These are phyloP conservation scores for Epiblema foenella DNA, from an alignment of 2,888 invertebrate species.

Conservation along the genomic window DNA sequence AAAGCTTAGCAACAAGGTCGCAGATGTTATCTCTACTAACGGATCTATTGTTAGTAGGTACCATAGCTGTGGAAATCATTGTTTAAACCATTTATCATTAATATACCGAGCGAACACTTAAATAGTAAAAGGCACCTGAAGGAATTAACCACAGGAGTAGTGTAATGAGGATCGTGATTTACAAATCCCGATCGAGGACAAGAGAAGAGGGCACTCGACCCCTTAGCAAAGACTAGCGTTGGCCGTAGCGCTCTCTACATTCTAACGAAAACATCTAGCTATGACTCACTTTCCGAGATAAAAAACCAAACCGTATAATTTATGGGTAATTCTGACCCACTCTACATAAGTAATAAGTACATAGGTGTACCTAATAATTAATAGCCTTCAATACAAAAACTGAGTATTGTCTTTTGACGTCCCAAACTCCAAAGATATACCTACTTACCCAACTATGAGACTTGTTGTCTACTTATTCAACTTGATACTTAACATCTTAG, in stretches of 20 bases:
- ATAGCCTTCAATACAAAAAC: background rate
- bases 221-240: constrained; percentile 51
- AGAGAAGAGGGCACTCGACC: constrained; percentile 74
- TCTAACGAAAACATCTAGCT: constrained; percentile 52
- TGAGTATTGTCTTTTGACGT: background rate
- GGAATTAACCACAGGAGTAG: constrained; percentile 5
- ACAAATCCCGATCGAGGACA: constrained; percentile 71
- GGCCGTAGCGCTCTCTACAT: constrained; percentile 54
- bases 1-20: too few relatives aligned
- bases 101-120: background rate
- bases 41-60: too few relatives aligned
- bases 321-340: background rate
- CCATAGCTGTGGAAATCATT: too few relatives aligned
- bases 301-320: background rate
- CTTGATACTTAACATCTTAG: too few relatives aligned
- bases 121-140: background rate
- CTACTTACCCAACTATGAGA: too few relatives aligned
- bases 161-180: constrained; percentile 47
- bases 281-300: constrained; percentile 44
- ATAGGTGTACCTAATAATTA: background rate
- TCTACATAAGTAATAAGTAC: too few relatives aligned
- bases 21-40: too few relatives aligned
- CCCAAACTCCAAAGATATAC: too few relatives aligned
- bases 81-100: background rate
- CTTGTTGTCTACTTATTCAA: too few relatives aligned